Conservation (phyloP, 35 echinoderm and acorn worm species). For the Apostichopus japonicus region DNA sequence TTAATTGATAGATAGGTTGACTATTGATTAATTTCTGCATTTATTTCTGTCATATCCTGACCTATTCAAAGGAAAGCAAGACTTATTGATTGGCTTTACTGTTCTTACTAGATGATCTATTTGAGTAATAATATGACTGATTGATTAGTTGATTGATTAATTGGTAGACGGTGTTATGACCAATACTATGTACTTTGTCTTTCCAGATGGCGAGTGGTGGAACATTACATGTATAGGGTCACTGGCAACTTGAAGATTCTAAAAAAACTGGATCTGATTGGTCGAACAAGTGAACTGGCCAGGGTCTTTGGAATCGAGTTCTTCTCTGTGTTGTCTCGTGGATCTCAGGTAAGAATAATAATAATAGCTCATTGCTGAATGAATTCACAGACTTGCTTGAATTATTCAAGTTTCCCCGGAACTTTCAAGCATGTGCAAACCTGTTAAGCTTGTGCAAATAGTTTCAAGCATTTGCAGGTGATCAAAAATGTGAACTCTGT, state of each 20-base stretch:
- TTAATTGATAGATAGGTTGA: neutral
- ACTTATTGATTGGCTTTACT: no score
- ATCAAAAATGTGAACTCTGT: neutral
- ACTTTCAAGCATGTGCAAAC: no score
- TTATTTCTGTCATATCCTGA: neutral
- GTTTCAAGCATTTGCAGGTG: no score
- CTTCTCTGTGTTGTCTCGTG: slow-evolving; percentile 90
- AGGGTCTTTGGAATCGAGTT: slow-evolving; percentile 96
- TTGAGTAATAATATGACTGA: no score
- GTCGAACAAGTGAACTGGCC: slow-evolving; percentile 91
- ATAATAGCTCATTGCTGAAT: no score
- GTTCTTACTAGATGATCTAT: neutral
- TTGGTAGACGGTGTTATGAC: neutral
- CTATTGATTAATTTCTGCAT: neutral
- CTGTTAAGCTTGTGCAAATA: no score
- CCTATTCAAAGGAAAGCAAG: no score
- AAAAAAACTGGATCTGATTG: slow-evolving; percentile 90
- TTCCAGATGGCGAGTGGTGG: slow-evolving; percentile 85
- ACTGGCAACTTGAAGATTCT: slow-evolving; percentile 67
- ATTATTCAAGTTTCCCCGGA: no score
- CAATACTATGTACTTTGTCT: neutral
- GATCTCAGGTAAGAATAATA: slow-evolving; percentile 77
- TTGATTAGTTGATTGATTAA: no score
- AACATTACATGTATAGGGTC: slow-evolving; percentile 83
- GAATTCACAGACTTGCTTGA: no score